phyloP scores from a whole-genome alignment of 2,888 invertebrate genomes.

The Catocala nupta region DNA sequence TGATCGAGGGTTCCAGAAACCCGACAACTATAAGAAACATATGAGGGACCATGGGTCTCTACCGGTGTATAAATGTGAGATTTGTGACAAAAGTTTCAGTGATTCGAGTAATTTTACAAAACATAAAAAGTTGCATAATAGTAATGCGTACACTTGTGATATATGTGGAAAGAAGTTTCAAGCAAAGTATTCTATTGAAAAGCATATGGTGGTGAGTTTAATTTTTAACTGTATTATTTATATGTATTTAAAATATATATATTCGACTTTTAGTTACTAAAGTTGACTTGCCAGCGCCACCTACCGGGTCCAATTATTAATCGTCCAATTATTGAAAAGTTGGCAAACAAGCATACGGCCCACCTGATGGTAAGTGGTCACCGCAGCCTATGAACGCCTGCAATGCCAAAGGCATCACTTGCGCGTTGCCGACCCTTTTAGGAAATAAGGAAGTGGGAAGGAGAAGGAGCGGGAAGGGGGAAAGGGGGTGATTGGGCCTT shows the following conservation, averaged over 20 bases:
- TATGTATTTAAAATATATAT: slow-evolving; percentile 4
- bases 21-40: slow-evolving; percentile 65
- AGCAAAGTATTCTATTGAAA: slow-evolving; percentile 50
- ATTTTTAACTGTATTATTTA: background rate
- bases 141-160: slow-evolving; percentile 60
- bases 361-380: no score
- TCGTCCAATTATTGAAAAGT: no score
- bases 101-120: slow-evolving; percentile 78
- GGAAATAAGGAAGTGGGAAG: no score
- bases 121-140: slow-evolving; percentile 77
- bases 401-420: no score
- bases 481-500: no score
- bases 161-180: slow-evolving; percentile 71
- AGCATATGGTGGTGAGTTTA: slow-evolving; percentile 65
- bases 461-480: no score
- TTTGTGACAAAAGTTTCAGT: slow-evolving; percentile 71
- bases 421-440: no score
- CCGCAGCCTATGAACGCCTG: no score
- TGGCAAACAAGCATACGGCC: no score
- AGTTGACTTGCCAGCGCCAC: no score
- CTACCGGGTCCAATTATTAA: no score
- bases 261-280: no score
- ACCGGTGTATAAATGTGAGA: slow-evolving; percentile 67
- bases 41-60: slow-evolving; percentile 70
- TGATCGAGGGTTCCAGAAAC: background rate